Conservation (phyloP, 2,888 invertebrate genomes). For the Troides helena region DNA sequence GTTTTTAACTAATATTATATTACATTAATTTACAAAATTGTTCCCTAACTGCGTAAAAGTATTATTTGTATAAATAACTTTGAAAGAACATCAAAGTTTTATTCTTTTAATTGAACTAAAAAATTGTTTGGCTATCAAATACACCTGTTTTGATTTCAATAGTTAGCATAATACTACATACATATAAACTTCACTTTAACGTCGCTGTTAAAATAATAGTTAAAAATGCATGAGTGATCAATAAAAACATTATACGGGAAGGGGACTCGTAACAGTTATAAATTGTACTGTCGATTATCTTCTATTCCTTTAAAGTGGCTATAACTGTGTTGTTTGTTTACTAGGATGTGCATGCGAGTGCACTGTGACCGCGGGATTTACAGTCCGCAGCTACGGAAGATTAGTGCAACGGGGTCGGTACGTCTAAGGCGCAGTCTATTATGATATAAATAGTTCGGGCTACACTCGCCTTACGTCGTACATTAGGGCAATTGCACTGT, state of each 20-base stretch:
- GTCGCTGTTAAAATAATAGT: background rate
- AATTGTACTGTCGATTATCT: constrained; percentile 23
- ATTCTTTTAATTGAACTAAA: no score
- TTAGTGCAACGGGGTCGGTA: constrained; percentile 62
- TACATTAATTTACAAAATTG: no score
- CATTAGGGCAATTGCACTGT: constrained; percentile 42
- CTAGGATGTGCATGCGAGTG: constrained; percentile 41
- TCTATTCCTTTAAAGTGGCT: constrained; percentile 29
- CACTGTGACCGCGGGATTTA: constrained; percentile 47
- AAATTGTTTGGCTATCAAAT: no score
- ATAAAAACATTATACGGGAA: constrained; percentile 10
- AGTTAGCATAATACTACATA: background rate
- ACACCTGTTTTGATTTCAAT: no score
- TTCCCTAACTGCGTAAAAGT: no score
- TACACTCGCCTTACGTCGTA: constrained; percentile 27
- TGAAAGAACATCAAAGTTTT: no score
- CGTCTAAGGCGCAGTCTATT: constrained; percentile 37
- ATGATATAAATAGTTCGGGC: constrained; percentile 20
- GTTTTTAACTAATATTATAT: no score
- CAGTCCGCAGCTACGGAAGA: constrained; percentile 44
- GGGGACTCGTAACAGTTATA: constrained; percentile 7
- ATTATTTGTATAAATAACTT: no score
- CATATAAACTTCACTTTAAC: background rate
- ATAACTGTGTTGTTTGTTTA: constrained; percentile 44
- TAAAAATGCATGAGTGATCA: constrained; percentile 9